phyloP scores from a whole-genome alignment of 2,888 invertebrate species.

The Bembecia ichneumoniformis region DNA sequence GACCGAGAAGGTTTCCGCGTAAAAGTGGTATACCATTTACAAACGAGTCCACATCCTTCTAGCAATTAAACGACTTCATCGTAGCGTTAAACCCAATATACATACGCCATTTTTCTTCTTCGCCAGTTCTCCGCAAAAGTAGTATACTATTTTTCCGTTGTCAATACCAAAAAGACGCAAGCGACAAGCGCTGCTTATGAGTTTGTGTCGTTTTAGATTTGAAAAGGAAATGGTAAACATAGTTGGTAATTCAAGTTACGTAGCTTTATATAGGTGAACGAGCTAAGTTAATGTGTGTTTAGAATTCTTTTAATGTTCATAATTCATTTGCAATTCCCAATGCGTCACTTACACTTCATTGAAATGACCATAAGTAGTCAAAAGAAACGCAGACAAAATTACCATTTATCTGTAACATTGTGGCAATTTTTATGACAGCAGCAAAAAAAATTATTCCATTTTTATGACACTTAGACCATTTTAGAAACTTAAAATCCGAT shows the following conservation, averaged over 20 bases:
- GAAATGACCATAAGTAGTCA: too few relatives aligned
- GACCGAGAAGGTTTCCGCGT: constrained; percentile 7
- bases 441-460: too few relatives aligned
- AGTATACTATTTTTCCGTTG: constrained; percentile 43
- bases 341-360: too few relatives aligned
- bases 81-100: constrained; percentile 16
- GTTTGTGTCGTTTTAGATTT: constrained; percentile 16
- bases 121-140: constrained; percentile 31
- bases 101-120: constrained; percentile 26
- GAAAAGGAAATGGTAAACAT: constrained; percentile 1
- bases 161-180: constrained; percentile 25
- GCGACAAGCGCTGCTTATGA: constrained; percentile 8
- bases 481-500: too few relatives aligned
- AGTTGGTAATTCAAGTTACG: constrained; percentile 19
- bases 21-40: constrained; percentile 55
- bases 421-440: too few relatives aligned
- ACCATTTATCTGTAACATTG: too few relatives aligned
- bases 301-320: neutral
- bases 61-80: constrained; percentile 26
- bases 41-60: constrained; percentile 29
- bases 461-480: too few relatives aligned
- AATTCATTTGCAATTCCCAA: too few relatives aligned
- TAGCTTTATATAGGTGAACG: constrained; percentile 20
- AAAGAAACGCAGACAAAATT: too few relatives aligned
- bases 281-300: neutral